Conservation (phyloP, 2,113 vertebrate species). For the Dicentrarchus labrax region DNA sequence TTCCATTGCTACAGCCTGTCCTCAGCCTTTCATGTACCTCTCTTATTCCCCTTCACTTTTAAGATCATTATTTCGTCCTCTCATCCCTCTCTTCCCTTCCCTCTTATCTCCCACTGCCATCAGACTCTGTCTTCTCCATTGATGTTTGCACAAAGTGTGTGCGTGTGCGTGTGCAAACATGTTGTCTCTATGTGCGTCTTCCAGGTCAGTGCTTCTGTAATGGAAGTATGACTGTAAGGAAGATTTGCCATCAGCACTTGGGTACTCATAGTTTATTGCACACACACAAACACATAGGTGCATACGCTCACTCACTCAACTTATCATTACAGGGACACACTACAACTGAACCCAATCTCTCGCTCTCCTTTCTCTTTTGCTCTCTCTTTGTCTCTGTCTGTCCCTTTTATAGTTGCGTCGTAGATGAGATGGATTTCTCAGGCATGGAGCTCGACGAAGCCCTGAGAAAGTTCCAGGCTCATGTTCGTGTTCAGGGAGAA, state of each 20-base stretch:
- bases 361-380: background rate
- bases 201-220: conserved; percentile 75
- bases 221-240: conserved; percentile 63
- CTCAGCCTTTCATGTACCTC: conserved; percentile 61
- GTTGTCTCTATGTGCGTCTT: conserved; percentile 62
- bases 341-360: conserved; percentile 10
- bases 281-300: background rate
- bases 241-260: conserved; percentile 63
- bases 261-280: conserved; percentile 34
- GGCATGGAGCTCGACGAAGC: conserved; percentile 98
- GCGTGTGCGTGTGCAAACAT: conserved; percentile 34
- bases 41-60: conserved; percentile 34
- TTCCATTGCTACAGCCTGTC: conserved; percentile 41
- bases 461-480: conserved; percentile 97
- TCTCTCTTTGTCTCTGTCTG: background rate
- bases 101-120: conserved; percentile 27
- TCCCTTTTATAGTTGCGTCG: conserved; percentile 89
- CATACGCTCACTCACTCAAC: conserved; percentile 22
- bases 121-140: conserved; percentile 34
- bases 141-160: conserved; percentile 38
- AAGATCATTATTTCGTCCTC: conserved; percentile 57
- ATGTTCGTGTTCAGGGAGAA: conserved; percentile 97
- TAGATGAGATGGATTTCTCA: conserved; percentile 99
- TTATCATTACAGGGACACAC: conserved; percentile 37
- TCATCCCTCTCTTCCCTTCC: conserved; percentile 28